Base-by-base conservation (phyloP, 64 coral and sea anemone species). In the Stichodactyla mertensii region DNA sequence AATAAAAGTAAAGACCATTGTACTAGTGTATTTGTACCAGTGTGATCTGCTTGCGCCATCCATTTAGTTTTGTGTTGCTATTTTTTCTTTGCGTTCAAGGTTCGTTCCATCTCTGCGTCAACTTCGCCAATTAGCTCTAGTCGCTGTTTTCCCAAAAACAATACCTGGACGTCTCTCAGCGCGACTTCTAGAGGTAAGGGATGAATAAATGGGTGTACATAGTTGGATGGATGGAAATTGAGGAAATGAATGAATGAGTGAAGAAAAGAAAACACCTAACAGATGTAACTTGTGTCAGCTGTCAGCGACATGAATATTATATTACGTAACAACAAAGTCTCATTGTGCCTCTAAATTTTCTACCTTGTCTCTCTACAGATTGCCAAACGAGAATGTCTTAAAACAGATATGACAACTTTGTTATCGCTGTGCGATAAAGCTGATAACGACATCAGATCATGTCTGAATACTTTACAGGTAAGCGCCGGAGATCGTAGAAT, bases 401-500 rank as follows among this genome's bases (percentile, higher is more conserved):
- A 88, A 55, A 99, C 97, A 61, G 97, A 99, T 27, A 93, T 99
- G 97, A 92, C 93, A 53, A 92, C 97, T 53, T 88, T 99, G 45
- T 82, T 94, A 18, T 88, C 93, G 5, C 66, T 99, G 28, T 99
- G 97, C 80, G 93, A 95, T 57, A 99, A 99, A 61, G 91, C 97
- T 61, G 97, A 99, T 52, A 95, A 90, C 55, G 97, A 99, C 51
- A 95, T 99, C 52, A 84, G 97, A 45, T 99, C 97, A 6, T 99
- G 97, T 28, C 89, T 99, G 0, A 99, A 99, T 69, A 99, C 97
- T 19, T 82, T 99, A 9, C 97, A 99, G 93, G 97, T 99, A 61
- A 24, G 62, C 36, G 3, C 36, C 36, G 36, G 36, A 45, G 36
- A 45, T 45, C 36, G 36, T 0, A 45, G 36, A 45, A 45, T 2